phyloP scores from a whole-genome alignment of 2,797 vertebrate genomes.

The Poliocrania exsul region DNA sequence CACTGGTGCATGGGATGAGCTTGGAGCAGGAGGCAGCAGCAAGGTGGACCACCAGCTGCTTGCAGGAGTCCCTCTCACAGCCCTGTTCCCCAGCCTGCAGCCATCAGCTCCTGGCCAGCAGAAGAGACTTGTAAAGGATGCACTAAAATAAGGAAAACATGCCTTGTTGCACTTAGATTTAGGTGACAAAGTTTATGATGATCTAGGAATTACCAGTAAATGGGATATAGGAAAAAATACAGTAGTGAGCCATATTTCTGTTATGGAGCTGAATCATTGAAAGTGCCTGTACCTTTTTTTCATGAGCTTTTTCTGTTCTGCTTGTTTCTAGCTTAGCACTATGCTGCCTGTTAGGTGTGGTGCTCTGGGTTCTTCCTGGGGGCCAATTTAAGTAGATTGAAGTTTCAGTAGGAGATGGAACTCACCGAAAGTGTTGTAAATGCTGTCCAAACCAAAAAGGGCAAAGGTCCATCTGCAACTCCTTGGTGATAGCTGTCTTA shows the following conservation, averaged over 20 bases:
- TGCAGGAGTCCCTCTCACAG: not conserved
- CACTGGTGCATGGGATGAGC: rapidly evolving
- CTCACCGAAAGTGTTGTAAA: not conserved
- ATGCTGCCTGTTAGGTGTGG: not conserved
- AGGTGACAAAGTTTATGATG: not conserved
- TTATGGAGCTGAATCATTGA: not conserved
- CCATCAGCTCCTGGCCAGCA: not conserved
- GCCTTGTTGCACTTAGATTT: not conserved
- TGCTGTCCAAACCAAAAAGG: not conserved
- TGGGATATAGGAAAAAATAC: not conserved
- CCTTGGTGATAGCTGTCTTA: not conserved
- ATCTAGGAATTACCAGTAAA: not conserved
- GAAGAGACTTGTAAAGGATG: not conserved
- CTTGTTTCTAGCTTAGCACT: not conserved
- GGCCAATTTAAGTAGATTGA: not conserved
- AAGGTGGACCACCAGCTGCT: not conserved
- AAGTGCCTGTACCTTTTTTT: not conserved
- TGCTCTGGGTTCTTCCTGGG: not conserved
- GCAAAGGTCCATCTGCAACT: not conserved
- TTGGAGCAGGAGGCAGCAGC: not conserved
- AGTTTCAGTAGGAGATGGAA: not conserved
- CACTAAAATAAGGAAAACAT: not conserved
- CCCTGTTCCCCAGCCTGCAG: not conserved
- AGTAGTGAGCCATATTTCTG: not conserved
- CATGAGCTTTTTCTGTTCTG: not conserved